Conservation (phyloP, 2,113 vertebrate species). For the Anolis carolinensis region DNA sequence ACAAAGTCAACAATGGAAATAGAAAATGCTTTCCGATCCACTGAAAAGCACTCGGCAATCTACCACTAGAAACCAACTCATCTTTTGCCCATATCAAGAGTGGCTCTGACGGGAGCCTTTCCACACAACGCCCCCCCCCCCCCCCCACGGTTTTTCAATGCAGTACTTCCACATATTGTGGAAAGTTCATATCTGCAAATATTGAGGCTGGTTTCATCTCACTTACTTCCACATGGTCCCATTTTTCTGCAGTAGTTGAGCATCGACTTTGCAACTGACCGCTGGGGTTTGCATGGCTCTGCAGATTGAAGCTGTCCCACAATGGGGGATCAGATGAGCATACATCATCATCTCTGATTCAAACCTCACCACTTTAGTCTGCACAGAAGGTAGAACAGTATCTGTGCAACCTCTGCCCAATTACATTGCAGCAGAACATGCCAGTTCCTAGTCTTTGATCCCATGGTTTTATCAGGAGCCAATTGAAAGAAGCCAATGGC, state of each 20-base stretch:
- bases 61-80: neutral
- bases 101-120: neutral
- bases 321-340: neutral
- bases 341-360: neutral
- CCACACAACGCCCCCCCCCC: too few species aligned
- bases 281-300: neutral
- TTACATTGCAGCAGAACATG: neutral
- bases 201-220: neutral
- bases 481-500: constrained; percentile 28
- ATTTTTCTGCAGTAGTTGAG: neutral
- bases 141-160: neutral
- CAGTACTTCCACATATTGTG: neutral
- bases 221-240: constrained; percentile 7
- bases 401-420: neutral
- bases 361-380: neutral
- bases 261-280: neutral
- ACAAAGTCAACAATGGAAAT: neutral
- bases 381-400: neutral
- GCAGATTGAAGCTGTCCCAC: neutral
- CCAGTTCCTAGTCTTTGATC: constrained; percentile 7
- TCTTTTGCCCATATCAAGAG: neutral
- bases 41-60: neutral
- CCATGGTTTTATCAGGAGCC: constrained; percentile 21
- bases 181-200: neutral
- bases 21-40: neutral